phyloP scores from a whole-genome alignment of 2,113 vertebrate species.

The Nyctibius bracteatus region DNA sequence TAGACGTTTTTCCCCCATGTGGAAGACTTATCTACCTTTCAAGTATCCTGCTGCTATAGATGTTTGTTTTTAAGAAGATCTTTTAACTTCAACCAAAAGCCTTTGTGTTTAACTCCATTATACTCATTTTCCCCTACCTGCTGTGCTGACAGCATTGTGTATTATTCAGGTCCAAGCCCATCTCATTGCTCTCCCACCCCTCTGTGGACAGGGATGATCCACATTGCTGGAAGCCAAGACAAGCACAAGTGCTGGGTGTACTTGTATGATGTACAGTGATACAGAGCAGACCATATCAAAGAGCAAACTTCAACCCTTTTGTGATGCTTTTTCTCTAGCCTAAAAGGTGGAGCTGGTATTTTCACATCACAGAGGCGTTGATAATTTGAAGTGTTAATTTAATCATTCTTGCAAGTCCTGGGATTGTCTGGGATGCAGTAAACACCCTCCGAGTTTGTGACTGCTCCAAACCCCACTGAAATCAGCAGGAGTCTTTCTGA shows the following conservation, averaged over 20 bases:
- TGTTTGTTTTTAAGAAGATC: not conserved
- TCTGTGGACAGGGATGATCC: not conserved
- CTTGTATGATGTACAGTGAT: fast-evolving
- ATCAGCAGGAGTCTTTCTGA: slow-evolving; percentile 39
- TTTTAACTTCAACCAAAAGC: not conserved
- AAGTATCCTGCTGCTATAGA: not conserved
- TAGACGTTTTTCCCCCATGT: fast-evolving
- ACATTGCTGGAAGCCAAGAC: not conserved
- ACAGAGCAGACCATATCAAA: not conserved
- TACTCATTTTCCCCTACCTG: not conserved
- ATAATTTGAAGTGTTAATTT: slow-evolving; percentile 39
- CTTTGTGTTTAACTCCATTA: not conserved
- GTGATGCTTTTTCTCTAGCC: not conserved
- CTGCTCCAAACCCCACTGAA: slow-evolving; percentile 27
- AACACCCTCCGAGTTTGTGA: not conserved
- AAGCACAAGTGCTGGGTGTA: not conserved
- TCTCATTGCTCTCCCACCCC: not conserved
- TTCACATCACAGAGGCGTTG: not conserved
- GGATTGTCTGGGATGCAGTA: not conserved
- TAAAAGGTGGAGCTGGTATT: not conserved
- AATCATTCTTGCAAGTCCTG: not conserved
- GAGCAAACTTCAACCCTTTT: not conserved
- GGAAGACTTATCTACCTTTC: not conserved
- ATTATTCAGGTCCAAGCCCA: not conserved
- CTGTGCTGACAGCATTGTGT: not conserved